Conservation (phyloP, 2,888 invertebrate genomes). For the Alloscopus bannaensis region DNA sequence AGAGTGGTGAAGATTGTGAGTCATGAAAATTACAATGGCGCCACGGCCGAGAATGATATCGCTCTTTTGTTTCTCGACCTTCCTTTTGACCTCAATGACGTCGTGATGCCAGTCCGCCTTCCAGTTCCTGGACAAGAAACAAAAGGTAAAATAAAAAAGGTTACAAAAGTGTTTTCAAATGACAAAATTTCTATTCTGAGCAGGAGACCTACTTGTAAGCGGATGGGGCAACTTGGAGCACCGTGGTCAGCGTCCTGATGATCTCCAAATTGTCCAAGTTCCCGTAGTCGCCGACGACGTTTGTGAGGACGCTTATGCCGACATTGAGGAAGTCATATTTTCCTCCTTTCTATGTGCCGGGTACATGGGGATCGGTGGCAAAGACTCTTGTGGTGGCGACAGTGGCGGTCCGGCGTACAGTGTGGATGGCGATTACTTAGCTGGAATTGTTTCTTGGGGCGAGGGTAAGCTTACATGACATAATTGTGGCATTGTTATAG, state of each 20-base stretch:
- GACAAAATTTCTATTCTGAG: too few relatives aligned
- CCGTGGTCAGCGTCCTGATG: neutral
- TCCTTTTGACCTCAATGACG: constrained; percentile 38
- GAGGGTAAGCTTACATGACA: constrained; percentile 5
- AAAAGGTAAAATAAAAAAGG: constrained; percentile 20
- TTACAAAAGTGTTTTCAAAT: neutral
- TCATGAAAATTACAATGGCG: constrained; percentile 19
- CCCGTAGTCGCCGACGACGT: constrained; percentile 11
- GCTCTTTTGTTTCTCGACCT: constrained; percentile 16
- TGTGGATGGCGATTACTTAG: neutral
- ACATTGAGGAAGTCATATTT: neutral
- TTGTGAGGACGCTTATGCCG: constrained; percentile 27
- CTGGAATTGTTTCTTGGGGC: constrained; percentile 14
- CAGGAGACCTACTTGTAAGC: constrained; percentile 23
- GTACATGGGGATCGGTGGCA: constrained; percentile 13
- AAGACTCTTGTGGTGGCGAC: constrained; percentile 25
- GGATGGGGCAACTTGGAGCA: constrained; percentile 23
- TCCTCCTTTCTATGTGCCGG: constrained; percentile 26
- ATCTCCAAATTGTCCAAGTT: constrained; percentile 22
- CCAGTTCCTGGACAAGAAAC: constrained; percentile 15
- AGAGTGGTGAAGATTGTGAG: constrained; percentile 11
- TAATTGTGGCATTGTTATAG: neutral
- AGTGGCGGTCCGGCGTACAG: constrained; percentile 1
- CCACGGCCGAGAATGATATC: constrained; percentile 22
- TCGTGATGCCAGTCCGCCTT: constrained; percentile 18